Evolutionary conservation across 2,888 invertebrate species (phyloP).

Genomic region (Leucozona laternaria): DNA sequence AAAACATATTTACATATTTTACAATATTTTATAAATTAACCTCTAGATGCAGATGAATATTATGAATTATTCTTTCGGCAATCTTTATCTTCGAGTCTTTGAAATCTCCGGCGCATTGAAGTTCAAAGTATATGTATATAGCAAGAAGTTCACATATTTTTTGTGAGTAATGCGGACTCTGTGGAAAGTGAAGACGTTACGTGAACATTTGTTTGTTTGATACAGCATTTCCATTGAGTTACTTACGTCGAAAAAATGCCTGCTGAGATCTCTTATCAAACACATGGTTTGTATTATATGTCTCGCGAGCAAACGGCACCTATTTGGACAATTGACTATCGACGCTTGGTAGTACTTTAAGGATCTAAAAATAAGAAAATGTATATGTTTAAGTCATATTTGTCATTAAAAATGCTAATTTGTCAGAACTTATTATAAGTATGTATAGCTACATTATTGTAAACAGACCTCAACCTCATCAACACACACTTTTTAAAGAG

Average conservation of each 20-base stretch:
- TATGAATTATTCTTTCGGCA: constrained; percentile 58
- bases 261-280: constrained; percentile 22
- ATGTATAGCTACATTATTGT: no score
- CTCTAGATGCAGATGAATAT: constrained; percentile 46
- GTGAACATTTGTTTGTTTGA: not conserved
- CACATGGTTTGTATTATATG: constrained; percentile 8
- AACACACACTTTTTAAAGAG: no score
- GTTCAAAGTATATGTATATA: constrained; percentile 51
- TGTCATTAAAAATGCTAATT: no score
- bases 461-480: no score
- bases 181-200: not conserved
- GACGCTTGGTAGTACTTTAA: constrained; percentile 6
- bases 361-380: not conserved
- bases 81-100: constrained; percentile 38
- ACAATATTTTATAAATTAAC: not conserved
- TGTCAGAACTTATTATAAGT: no score
- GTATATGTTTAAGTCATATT: no score
- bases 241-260: constrained; percentile 33
- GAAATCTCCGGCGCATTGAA: constrained; percentile 29
- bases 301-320: constrained; percentile 30
- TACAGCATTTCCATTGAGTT: not conserved
- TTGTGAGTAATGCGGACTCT: constrained; percentile 42
- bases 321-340: constrained; percentile 19
- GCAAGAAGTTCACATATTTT: constrained; percentile 52
- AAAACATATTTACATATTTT: not conserved